Evolutionary conservation across 37 sponge, comb jelly and placozoan genomes (phyloP).

Genomic region (Chondrilla cf. caribensis): DNA sequence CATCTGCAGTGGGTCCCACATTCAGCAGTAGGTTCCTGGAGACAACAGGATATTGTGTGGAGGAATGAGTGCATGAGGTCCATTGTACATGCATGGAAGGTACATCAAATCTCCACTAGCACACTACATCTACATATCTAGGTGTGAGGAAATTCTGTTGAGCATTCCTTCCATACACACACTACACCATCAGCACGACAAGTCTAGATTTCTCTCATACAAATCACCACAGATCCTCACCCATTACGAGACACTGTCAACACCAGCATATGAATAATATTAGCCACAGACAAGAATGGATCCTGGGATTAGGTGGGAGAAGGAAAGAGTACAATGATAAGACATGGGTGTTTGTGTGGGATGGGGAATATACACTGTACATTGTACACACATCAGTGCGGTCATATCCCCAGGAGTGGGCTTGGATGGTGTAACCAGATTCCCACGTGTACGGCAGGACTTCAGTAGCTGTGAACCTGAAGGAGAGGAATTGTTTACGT

Average conservation of each 20-base stretch:
- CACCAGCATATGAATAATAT: slow-evolving; percentile 55
- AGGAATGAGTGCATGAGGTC: background rate
- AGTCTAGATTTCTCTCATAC: no score
- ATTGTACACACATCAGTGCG: slow-evolving; percentile 26
- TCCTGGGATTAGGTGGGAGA: background rate
- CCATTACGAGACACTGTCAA: slow-evolving; percentile 63
- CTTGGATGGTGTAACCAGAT: slow-evolving; percentile 70
- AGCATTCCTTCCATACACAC: background rate
- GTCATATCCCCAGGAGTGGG: slow-evolving; percentile 74
- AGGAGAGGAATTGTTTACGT: background rate
- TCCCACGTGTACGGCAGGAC: slow-evolving; percentile 69
- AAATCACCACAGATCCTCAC: no score
- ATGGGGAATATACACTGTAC: no score
- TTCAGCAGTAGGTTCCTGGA: slow-evolving; percentile 75
- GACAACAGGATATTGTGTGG: no score
- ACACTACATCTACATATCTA: no score
- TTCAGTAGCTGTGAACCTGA: slow-evolving; percentile 52
- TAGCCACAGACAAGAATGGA: slow-evolving; percentile 25
- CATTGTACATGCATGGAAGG: background rate
- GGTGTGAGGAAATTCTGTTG: background rate
- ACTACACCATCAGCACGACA: no score
- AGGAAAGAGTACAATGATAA: background rate
- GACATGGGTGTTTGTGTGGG: no score
- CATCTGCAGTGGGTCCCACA: slow-evolving; percentile 79
- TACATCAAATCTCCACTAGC: no score